Base-by-base conservation (phyloP, 2,888 invertebrate species). In the Tanypteryx hageni region DNA sequence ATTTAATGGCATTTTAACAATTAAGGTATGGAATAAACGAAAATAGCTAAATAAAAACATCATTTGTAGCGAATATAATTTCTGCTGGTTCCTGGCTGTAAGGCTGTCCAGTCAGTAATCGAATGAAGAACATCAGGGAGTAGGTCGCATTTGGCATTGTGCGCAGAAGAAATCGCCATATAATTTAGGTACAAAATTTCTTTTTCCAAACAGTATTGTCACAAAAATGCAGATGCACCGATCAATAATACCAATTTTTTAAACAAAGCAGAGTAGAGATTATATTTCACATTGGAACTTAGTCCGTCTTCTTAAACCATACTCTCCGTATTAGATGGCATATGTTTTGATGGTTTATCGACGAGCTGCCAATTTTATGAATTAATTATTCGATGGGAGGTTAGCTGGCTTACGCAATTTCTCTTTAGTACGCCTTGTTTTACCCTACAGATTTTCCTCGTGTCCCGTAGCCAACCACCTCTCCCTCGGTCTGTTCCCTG, bases 301-400 rank as follows among this genome's bases (percentile, higher is more conserved):
- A 76, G 27, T 13, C n/a, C 27, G 58, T 16, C 61, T 85, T 22
- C 14, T 57, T 18, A 57, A 0, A n/a, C 84, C 57, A 22, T 22
- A 13, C n/a, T 13, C 10, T 58, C 85, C 10, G 27, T n/a, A 13
- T 27, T n/a, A 22, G 27, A 31, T 27, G 58, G 31, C 14, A 58
- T 59, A n/a, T 61, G n/a, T 86, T 31, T n/a, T 7, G 61, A 4
- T 22, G 61, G 61, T 59, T 31, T 86, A 86, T 61, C 61, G 86
- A 58, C 64, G 59, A 86, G 57, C 59, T 59, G 14, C 58, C 61
- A 31, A 58, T 59, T 64, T 59, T 86, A 86, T 85, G 57, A 58
- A 22, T 57, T 59, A 9, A 22, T 76, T 76, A 76, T 1, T 44
- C 18, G 13, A n/a, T 68, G 68, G 68, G 16, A 18, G 68, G 68